Percentiles rank a stretch among this genome's conserved stretches.
Conservation (phyloP, 2,797 vertebrate genomes). For the Tokudaia tokunoshimensis region DNA sequence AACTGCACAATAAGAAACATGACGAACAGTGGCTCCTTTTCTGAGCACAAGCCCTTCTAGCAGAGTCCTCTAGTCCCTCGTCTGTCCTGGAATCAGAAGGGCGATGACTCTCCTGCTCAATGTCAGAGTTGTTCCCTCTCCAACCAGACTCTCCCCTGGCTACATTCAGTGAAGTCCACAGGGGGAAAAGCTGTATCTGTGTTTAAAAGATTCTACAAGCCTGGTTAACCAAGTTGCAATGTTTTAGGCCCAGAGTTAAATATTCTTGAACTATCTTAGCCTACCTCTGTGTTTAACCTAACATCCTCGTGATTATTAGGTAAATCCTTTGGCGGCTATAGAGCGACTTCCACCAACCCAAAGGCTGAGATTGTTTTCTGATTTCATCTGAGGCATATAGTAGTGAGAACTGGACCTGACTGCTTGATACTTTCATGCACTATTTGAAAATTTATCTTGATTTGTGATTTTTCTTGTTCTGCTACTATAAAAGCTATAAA, state of each 20-base stretch:
- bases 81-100: neutral
- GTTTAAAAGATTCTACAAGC: neutral
- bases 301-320: neutral
- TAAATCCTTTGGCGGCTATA: neutral
- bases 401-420: neutral
- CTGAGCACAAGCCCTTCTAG: neutral
- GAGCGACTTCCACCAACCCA: neutral
- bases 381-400: neutral
- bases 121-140: rapidly evolving
- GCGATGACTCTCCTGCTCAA: rapidly evolving
- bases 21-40: neutral
- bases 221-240: neutral
- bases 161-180: neutral
- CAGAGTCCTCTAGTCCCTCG: rapidly evolving
- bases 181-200: too few species aligned
- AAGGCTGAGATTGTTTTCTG: neutral
- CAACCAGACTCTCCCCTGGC: neutral
- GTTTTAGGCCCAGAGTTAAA: neutral
- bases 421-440: neutral
- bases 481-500: neutral
- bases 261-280: neutral
- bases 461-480: neutral
- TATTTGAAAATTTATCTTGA: neutral
- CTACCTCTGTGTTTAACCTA: neutral
- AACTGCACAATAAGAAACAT: neutral